phyloP scores from a whole-genome alignment of 2,113 vertebrate genomes.

The Cettia cetti region DNA sequence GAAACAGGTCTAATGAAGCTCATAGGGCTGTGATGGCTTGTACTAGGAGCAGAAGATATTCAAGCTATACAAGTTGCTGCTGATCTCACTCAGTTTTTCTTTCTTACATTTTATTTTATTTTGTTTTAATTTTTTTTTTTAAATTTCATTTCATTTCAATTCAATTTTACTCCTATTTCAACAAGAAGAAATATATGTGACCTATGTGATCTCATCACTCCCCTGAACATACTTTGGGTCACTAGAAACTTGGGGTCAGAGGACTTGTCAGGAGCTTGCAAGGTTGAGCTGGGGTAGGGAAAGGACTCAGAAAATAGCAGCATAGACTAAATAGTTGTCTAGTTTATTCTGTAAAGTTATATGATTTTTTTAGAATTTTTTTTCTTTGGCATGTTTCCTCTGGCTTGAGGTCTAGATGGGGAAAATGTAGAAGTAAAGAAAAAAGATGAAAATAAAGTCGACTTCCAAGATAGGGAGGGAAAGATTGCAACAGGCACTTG shows the following conservation, averaged over 20 bases:
- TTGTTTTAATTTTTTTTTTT: background rate
- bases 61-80: background rate
- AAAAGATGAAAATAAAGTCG: background rate
- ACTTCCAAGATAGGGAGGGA: background rate
- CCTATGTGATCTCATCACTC: background rate
- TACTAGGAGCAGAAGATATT: fast-evolving
- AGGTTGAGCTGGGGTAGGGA: background rate
- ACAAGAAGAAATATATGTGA: background rate
- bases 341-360: background rate
- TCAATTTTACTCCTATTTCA: background rate
- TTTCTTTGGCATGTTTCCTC: background rate
- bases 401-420: background rate
- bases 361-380: background rate
- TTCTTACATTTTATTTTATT: background rate
- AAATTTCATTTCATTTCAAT: too few species aligned
- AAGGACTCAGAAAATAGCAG: background rate
- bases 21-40: background rate
- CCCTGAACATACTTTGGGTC: background rate
- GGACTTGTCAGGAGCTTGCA: background rate
- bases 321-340: background rate
- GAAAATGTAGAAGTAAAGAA: background rate
- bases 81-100: background rate
- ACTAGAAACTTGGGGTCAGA: background rate
- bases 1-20: fast-evolving
- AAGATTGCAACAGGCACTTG: conserved; percentile 31